A percentile compares a stretch with the other conserved stretches of the same genome.
Evolutionary conservation across 2,888 invertebrate species (phyloP).

Genomic region (Leucophenga maculata): DNA sequence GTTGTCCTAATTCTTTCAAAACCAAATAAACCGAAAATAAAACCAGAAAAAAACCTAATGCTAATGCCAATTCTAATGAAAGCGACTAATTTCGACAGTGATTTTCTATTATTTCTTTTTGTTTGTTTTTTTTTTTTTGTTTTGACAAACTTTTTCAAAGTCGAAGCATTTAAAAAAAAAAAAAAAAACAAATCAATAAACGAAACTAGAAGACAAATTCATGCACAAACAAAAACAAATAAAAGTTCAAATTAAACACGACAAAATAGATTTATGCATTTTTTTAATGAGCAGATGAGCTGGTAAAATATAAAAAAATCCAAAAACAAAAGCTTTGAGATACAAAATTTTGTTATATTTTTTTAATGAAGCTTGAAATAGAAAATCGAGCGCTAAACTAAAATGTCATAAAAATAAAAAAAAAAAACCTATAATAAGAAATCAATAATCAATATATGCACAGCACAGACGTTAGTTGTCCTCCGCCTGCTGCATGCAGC

Average conservation of each 20-base stretch:
- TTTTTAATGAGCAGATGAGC: not conserved
- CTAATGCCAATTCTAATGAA: constrained; percentile 12
- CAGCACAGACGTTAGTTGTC: not conserved
- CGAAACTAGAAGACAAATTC: not conserved
- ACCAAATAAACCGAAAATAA: constrained; percentile 3
- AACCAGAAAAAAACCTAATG: constrained; percentile 4
- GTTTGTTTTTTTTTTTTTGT: not conserved
- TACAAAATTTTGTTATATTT: too few species aligned
- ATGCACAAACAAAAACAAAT: constrained; percentile 10
- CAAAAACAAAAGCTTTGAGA: too few species aligned
- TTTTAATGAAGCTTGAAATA: constrained; percentile 6
- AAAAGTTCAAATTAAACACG: too few species aligned
- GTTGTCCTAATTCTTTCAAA: constrained; percentile 3
- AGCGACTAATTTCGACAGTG: not conserved
- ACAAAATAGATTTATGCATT: not conserved
- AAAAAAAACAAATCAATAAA: constrained; percentile 7
- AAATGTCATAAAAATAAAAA: too few species aligned
- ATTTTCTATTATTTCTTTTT: not conserved
- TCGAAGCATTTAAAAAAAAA: not conserved
- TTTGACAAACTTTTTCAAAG: constrained; percentile 10
- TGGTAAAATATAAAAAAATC: too few species aligned
- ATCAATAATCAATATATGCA: not conserved
- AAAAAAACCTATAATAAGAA: not conserved
- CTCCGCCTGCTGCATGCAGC: not conserved
- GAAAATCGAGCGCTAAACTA: too few species aligned